Evolutionary conservation across 2,113 vertebrate genomes (phyloP).

Genomic region (Triplophysa siluroides): DNA sequence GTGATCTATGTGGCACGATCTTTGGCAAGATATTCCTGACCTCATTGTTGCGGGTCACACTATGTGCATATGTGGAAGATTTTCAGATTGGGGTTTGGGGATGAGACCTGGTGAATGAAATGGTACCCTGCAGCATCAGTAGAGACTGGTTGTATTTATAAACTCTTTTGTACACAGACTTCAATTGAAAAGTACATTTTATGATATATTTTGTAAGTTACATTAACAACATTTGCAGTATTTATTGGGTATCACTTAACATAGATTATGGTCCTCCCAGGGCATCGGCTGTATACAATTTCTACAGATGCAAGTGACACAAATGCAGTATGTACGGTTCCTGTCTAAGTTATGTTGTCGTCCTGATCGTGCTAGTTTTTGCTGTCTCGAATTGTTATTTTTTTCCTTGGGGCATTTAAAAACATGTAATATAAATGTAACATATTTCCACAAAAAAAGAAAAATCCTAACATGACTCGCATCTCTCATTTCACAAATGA

Average conservation of each 20-base stretch:
- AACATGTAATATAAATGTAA: slow-evolving; percentile 82
- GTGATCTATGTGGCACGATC: slow-evolving; percentile 86
- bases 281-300: slow-evolving; percentile 54
- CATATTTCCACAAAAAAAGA: slow-evolving; percentile 81
- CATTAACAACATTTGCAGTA: slow-evolving; percentile 72
- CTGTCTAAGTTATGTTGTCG: slow-evolving; percentile 67
- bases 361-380: slow-evolving; percentile 71
- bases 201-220: slow-evolving; percentile 76
- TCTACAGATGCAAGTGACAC: slow-evolving; percentile 58
- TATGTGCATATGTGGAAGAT: slow-evolving; percentile 82
- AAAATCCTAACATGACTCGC: slow-evolving; percentile 61
- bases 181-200: slow-evolving; percentile 72
- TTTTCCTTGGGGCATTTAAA: slow-evolving; percentile 74
- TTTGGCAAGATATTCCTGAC: slow-evolving; percentile 86
- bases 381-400: slow-evolving; percentile 65
- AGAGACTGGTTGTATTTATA: slow-evolving; percentile 69
- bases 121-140: slow-evolving; percentile 74
- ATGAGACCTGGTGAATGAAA: slow-evolving; percentile 71
- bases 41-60: slow-evolving; percentile 86
- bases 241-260: slow-evolving; percentile 74
- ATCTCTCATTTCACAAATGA: slow-evolving; percentile 14
- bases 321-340: slow-evolving; percentile 60
- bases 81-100: slow-evolving; percentile 68
- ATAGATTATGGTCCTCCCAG: slow-evolving; percentile 56
- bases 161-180: slow-evolving; percentile 70